Conservation (phyloP, 2,888 invertebrate species). For the Melanchra persicariae region DNA sequence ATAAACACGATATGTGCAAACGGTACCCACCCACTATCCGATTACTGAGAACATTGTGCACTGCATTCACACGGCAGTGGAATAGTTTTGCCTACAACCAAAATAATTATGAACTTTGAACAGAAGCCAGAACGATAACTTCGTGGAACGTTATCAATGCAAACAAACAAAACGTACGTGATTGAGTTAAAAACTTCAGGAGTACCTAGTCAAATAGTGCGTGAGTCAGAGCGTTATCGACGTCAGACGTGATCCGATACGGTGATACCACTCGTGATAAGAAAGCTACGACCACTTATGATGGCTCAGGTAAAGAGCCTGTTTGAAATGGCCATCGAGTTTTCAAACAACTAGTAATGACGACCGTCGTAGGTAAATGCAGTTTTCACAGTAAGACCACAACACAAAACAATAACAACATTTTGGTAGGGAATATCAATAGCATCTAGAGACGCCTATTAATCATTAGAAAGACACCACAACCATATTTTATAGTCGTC, state of each 20-base stretch:
- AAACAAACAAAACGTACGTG: slow-evolving; percentile 43
- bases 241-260: slow-evolving; percentile 81
- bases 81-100: neutral
- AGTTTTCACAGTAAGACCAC: neutral
- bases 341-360: slow-evolving; percentile 5
- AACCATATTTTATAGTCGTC: too few relatives aligned
- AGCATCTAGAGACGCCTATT: neutral
- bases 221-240: slow-evolving; percentile 81
- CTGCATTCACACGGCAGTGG: slow-evolving; percentile 8
- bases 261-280: slow-evolving; percentile 77
- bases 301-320: slow-evolving; percentile 45
- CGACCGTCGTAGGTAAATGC: neutral
- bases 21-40: slow-evolving; percentile 24
- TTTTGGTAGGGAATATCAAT: neutral
- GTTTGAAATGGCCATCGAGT: slow-evolving; percentile 16
- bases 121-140: slow-evolving; percentile 17
- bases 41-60: slow-evolving; percentile 18
- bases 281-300: slow-evolving; percentile 53
- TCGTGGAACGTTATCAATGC: slow-evolving; percentile 25
- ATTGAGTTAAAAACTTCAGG: slow-evolving; percentile 39
- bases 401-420: neutral
- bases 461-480: too few relatives aligned
- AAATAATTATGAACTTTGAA: slow-evolving; percentile 1
- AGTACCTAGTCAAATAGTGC: slow-evolving; percentile 65
- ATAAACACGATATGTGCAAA: slow-evolving; percentile 33